Base-by-base conservation (phyloP, 2,797 vertebrate species). In the Menidia menidia region DNA sequence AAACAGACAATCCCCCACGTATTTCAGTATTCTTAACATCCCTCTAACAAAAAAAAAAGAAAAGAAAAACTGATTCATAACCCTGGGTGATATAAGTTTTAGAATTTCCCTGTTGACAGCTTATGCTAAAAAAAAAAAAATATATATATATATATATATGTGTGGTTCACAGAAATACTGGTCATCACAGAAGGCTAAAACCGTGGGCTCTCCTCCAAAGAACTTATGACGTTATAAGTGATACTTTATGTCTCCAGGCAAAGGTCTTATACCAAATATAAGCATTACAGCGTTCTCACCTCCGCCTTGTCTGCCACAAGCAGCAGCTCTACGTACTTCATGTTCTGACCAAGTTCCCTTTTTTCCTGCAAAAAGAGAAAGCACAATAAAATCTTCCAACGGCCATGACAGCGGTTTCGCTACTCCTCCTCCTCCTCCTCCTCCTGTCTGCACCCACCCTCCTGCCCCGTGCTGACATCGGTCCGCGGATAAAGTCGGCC, bases 321-420 rank as follows among this genome's bases (percentile, higher is more conserved):
- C 84, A 98, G 94, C 72, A 99, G 94, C 77, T 99, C 97, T 68
- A 99, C 98, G 0, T 97, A 99, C 88, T 97, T 97, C 55, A 93
- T 96, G 69, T 91, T 92, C 77, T 93, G 90, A 53, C 92, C 89
- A 75, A 95, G 75, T 30, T 98, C 97, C 71, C 97, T 95, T 88
- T 90, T 96, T 63, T 92, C 92, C 98, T 99, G 79, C 35, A 68
- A 72, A 65, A 1, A 4, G 11, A 83, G 12, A 75, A 31, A 63
- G 16, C 55, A 14, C 33, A 30, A 0, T 39, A 31, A n/a, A 16
- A n/a, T 12, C n/a, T 2, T 7, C 2, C 30, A 13, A 12, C 41
- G 32, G 7, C 68, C 56, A 35, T 48, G 4, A 48, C 42, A 19
- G 6, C 14, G 12, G 43, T 14, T 6, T 30, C 19, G 63, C 39